Conservation (phyloP, 2,797 vertebrate genomes). For the Crenichthys baileyi region DNA sequence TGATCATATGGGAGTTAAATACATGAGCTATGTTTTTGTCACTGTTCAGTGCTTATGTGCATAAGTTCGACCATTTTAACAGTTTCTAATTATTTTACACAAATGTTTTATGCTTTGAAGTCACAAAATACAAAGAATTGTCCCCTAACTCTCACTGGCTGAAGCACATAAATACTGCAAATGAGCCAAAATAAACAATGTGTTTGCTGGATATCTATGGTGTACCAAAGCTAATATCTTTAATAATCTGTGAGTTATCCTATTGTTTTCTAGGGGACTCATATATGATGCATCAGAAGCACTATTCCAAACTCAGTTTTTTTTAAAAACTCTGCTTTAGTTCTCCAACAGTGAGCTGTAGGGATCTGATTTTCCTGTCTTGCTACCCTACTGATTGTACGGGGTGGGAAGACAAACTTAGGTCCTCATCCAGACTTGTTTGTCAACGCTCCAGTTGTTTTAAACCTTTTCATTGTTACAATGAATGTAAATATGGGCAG, state of each 20-base stretch:
- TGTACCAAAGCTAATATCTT: slow-evolving; percentile 12
- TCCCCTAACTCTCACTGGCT: not conserved
- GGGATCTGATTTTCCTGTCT: too few species aligned
- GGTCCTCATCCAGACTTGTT: too few species aligned
- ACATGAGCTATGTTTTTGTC: not conserved
- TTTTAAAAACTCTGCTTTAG: too few species aligned
- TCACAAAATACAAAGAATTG: not conserved
- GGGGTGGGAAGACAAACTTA: too few species aligned
- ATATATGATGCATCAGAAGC: not conserved
- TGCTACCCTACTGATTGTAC: too few species aligned
- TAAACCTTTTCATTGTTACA: too few species aligned
- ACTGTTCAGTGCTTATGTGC: not conserved
- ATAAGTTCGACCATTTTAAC: not conserved
- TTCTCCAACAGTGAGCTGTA: too few species aligned
- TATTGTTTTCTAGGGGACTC: not conserved
- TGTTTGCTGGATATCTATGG: slow-evolving; percentile 1
- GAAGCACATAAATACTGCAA: not conserved
- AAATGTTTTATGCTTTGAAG: not conserved
- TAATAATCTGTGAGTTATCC: not conserved
- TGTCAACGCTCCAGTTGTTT: too few species aligned
- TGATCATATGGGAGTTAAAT: not conserved
- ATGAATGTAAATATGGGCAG: too few species aligned
- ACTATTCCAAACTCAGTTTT: too few species aligned
- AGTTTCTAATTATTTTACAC: not conserved
- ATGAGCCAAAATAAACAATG: not conserved